Evolutionary conservation across 1,140 invertebrate species (phyloP).

Genomic region (Drosophila virilis): DNA sequence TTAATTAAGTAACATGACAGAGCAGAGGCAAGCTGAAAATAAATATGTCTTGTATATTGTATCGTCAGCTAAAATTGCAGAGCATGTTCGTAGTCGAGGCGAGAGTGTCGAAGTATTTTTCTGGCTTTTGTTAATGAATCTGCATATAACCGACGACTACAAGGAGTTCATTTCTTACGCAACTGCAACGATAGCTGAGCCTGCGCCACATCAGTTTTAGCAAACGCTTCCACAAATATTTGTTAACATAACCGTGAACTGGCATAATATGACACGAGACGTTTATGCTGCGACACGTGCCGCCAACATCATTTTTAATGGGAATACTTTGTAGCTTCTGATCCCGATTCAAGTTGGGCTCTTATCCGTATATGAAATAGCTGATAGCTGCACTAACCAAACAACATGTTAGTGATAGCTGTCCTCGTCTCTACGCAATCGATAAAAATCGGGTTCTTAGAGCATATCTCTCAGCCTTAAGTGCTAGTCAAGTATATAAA

Average conservation of each 20-base stretch:
- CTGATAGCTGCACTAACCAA: no score
- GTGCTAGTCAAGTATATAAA: no score
- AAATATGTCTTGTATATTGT: no score
- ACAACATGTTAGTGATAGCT: no score
- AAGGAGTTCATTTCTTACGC: constrained; percentile 41
- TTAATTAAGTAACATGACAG: no score
- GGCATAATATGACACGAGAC: constrained; percentile 61
- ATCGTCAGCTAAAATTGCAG: neutral
- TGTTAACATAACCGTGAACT: constrained; percentile 67
- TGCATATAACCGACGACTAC: neutral
- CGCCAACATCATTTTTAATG: constrained; percentile 29
- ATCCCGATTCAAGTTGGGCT: neutral
- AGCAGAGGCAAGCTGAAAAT: no score
- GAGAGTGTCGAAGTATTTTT: constrained; percentile 7
- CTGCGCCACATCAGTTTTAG: constrained; percentile 26
- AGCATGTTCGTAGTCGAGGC: neutral
- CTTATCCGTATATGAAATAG: no score
- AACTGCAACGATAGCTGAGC: constrained; percentile 34
- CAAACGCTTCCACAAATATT: constrained; percentile 57
- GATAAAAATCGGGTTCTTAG: no score
- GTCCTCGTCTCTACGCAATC: no score
- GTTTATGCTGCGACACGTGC: constrained; percentile 65
- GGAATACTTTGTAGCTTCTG: neutral
- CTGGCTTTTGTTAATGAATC: neutral
- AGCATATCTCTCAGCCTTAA: no score